Percentiles rank a stretch among this genome's conserved stretches.
Evolutionary conservation across 2,113 vertebrate species (phyloP).

Genomic region (Coracopsis vasa): DNA sequence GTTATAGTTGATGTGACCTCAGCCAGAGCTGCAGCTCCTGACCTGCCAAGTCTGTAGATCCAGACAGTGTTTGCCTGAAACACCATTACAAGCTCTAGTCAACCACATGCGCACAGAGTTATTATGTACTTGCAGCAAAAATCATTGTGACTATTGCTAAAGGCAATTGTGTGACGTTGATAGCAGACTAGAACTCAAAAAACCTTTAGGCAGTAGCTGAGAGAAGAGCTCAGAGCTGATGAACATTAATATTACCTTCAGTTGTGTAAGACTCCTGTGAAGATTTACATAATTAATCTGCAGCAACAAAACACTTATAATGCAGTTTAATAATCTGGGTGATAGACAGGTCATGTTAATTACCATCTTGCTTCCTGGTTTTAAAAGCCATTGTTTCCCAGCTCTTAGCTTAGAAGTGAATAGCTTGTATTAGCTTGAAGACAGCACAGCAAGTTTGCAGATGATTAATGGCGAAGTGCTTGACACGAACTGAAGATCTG

Average conservation of each 20-base stretch:
- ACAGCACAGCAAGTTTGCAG: neutral
- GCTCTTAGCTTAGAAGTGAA: neutral
- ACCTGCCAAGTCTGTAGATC: neutral
- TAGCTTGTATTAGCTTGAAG: slow-evolving; percentile 15
- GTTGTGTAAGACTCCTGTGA: slow-evolving; percentile 2
- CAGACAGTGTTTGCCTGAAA: neutral
- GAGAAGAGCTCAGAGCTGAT: neutral
- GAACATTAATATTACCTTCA: slow-evolving; percentile 26
- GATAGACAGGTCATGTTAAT: slow-evolving; percentile 47
- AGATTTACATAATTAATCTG: slow-evolving; percentile 61
- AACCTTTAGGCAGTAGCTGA: slow-evolving; percentile 1
- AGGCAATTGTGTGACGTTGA: neutral
- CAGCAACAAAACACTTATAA: slow-evolving; percentile 43
- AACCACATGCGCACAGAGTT: neutral
- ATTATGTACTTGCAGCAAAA: neutral
- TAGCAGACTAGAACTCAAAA: neutral
- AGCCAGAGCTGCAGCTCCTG: neutral
- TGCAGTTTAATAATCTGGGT: slow-evolving; percentile 35
- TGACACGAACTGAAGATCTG: neutral
- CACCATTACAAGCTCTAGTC: neutral
- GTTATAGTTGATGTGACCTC: neutral
- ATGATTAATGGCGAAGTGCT: slow-evolving; percentile 24
- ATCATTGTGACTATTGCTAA: neutral
- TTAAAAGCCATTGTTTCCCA: slow-evolving; percentile 40
- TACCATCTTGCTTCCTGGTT: slow-evolving; percentile 20